phyloP scores from a whole-genome alignment of 2,113 vertebrate species.

The Pseudorhombus dupliciocellatus region DNA sequence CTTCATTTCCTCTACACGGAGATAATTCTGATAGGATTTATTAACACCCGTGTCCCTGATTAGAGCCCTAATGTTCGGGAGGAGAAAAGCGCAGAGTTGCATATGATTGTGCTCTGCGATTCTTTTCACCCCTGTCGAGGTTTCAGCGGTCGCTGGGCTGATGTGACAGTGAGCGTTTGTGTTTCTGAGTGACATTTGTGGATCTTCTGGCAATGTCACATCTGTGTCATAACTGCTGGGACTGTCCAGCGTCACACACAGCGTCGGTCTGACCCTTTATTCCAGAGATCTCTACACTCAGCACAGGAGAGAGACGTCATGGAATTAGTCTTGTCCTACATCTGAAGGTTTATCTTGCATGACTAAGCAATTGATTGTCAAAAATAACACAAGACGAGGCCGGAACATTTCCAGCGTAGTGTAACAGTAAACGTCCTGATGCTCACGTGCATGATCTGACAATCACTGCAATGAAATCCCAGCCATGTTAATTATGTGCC shows the following conservation, averaged over 20 bases:
- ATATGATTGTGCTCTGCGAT: background rate
- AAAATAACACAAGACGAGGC: background rate
- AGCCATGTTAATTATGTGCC: background rate
- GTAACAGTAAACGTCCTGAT: background rate
- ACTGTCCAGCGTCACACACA: background rate
- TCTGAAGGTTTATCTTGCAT: background rate
- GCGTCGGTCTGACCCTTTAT: background rate
- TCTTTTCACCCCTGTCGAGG: background rate
- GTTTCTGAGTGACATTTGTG: conserved; percentile 8
- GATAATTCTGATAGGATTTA: conserved; percentile 9
- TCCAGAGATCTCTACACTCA: background rate
- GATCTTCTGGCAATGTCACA: conserved; percentile 10
- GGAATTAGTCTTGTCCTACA: background rate
- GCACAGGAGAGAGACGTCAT: too few species aligned
- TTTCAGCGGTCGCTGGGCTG: conserved; percentile 11
- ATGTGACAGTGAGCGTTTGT: background rate
- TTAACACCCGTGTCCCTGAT: conserved; percentile 3
- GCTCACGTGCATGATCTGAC: background rate
- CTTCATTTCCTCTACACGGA: conserved; percentile 16
- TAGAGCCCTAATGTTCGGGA: conserved; percentile 1
- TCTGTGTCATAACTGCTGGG: conserved; percentile 1
- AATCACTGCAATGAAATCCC: background rate
- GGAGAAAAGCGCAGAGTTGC: background rate
- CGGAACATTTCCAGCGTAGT: background rate
- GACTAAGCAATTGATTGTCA: background rate